A percentile compares a stretch with the other conserved stretches of the same genome.
Conservation (phyloP, 30 jellyfish, hydroid and myxozoan genomes). For the Cassiopea andromeda region DNA sequence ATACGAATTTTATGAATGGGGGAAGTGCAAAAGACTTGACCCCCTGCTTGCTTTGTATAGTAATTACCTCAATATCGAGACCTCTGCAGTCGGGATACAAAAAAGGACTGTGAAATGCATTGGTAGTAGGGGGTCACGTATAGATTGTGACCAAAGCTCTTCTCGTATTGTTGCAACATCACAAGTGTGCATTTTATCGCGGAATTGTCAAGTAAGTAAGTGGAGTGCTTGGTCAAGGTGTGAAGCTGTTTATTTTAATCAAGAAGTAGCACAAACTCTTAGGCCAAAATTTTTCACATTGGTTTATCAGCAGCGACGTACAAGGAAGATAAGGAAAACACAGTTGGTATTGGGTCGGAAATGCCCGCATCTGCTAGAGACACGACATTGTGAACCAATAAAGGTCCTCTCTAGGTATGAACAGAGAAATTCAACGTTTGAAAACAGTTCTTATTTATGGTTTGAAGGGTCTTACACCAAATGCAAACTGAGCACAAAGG, state of each 20-base stretch:
- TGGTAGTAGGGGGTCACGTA: conserved; percentile 8
- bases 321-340: conserved; percentile 7
- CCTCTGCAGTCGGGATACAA: conserved; percentile 31
- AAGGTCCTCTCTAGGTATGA: conserved; percentile 5
- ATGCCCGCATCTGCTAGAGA: conserved; percentile 52
- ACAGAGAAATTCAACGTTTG: background rate
- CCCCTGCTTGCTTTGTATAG: background rate
- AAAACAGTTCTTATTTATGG: conserved; percentile 41
- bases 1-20: conserved; percentile 33
- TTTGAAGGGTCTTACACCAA: conserved; percentile 28
- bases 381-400: conserved; percentile 27
- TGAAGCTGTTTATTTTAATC: background rate
- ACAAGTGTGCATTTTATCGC: conserved; percentile 51
- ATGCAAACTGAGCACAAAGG: conserved; percentile 38
- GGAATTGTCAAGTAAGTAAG: conserved; percentile 45
- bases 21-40: conserved; percentile 16
- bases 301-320: conserved; percentile 26
- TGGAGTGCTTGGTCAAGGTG: conserved; percentile 73
- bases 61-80: background rate
- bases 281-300: background rate
- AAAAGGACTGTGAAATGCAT: conserved; percentile 29
- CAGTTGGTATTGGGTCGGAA: conserved; percentile 23
- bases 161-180: background rate
- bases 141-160: conserved; percentile 15
- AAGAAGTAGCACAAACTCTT: background rate